Evolutionary conservation across 1,140 invertebrate species (phyloP), one percentile per base, ranked within the genome.

Genomic region (Drosophila cardini): DNA sequence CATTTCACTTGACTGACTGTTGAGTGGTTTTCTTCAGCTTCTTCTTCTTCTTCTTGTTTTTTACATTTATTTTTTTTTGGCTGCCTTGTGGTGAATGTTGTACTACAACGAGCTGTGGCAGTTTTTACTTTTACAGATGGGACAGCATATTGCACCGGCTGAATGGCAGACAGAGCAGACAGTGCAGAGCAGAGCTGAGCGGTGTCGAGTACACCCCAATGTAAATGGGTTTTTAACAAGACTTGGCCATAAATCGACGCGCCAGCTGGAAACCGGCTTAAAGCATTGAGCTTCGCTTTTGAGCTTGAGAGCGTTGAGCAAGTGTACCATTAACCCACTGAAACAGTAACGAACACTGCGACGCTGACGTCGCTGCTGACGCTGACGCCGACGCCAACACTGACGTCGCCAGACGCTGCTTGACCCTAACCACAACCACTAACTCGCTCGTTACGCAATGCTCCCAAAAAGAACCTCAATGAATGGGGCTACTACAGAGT

Each of bases 301-400:
- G 62, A 57, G 56, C 56, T 43, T 48, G 48, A 36, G 21, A 38
- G 77, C 53, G 58, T 90, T 85, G 79, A 87, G 87, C 86, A 90
- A 87, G 83, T 87, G 80, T 90, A 90, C 87, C 63, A 90, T 78
- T 90, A 90, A 90, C 87, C 87, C 87, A 90, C 87, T 90, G 87
- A 90, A 73, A 90, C 87, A 87, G 87, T 90, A 90, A 90, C 78
- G 79, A 74, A 75, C 72, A 62, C 65, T 45, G 60, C 73, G 46
- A 15, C 48, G 21, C 21, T 26, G 21, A 26, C 21, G 21, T 26
- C 21, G 21, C 21, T 26, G 55, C 65, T 40, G 60, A 48, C 26
- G 10, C n/a, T n/a, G n/a, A 16, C 34, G 30, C 7, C 62, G 45
- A n/a, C 43, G 43, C 10, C 36, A n/a, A 32, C 38, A 34, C 36